A percentile compares a stretch with the other conserved stretches of the same genome.
These are phyloP conservation scores for Varanus komodoensis DNA, from an alignment of 2,113 vertebrate species.

Conservation along the genomic window DNA sequence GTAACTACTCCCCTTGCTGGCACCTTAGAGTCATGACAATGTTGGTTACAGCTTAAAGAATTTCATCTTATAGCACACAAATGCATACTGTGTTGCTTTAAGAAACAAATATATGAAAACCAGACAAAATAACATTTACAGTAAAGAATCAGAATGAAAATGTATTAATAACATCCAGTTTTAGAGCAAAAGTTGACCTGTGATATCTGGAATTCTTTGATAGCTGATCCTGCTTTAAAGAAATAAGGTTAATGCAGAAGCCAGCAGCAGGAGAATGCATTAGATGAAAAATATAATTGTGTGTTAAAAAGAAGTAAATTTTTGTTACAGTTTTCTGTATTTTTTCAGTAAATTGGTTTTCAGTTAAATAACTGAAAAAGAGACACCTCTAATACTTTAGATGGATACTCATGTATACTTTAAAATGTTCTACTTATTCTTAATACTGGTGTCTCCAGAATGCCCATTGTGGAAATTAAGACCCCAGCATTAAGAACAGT, in stretches of 20 bases:
- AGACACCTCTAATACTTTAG: too few species aligned
- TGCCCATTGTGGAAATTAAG: too few species aligned
- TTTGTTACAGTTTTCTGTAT: neutral
- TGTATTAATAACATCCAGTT: slow-evolving; percentile 4
- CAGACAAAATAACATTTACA: neutral
- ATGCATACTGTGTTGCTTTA: neutral
- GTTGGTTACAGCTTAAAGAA: neutral
- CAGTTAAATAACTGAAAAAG: neutral
- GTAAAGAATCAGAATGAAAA: slow-evolving; percentile 2
- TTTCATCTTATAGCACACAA: neutral
- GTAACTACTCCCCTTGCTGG: slow-evolving; percentile 84
- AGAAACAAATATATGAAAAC: neutral
- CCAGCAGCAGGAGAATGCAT: neutral
- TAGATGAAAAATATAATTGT: neutral
- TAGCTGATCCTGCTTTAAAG: neutral
- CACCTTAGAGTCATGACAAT: slow-evolving; percentile 64
- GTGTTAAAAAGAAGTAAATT: neutral
- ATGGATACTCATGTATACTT: too few species aligned
- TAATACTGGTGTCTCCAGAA: too few species aligned
- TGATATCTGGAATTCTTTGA: neutral
- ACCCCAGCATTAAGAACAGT: too few species aligned
- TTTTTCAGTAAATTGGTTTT: too few species aligned
- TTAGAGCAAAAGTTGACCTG: neutral
- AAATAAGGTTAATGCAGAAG: neutral
- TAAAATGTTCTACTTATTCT: too few species aligned